Evolutionary conservation across 2,888 invertebrate genomes (phyloP).

Genomic region (Ochropacha duplaris): DNA sequence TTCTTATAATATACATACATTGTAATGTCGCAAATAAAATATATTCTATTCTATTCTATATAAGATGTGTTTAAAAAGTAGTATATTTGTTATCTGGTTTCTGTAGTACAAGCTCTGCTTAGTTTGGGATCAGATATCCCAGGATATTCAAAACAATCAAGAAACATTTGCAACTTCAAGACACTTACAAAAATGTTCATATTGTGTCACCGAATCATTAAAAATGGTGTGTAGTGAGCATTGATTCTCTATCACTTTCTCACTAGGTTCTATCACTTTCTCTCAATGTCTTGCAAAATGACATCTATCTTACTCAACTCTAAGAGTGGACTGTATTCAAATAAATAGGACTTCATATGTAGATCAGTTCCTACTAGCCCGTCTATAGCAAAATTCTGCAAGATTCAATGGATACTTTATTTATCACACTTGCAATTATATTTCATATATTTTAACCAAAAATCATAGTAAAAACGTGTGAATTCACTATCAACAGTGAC

Average conservation of each 20-base stretch:
- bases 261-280: background rate
- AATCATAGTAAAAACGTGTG: background rate
- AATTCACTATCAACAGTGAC: slow-evolving; percentile 11
- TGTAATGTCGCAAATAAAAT: too few relatives aligned
- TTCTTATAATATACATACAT: too few relatives aligned
- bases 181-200: background rate
- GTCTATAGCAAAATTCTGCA: background rate
- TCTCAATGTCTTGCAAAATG: background rate
- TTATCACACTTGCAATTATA: background rate
- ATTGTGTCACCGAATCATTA: background rate
- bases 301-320: background rate
- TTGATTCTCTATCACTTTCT: background rate
- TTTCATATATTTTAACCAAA: background rate
- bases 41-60: too few relatives aligned
- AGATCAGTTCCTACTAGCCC: background rate
- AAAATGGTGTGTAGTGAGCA: background rate
- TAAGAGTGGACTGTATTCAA: too few relatives aligned
- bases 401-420: background rate
- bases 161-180: too few relatives aligned
- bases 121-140: too few relatives aligned
- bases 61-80: too few relatives aligned
- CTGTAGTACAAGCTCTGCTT: too few relatives aligned
- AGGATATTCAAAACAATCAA: too few relatives aligned
- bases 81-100: too few relatives aligned
- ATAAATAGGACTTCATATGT: background rate